phyloP scores from a whole-genome alignment of 2,888 invertebrate species.

The Parthenolecanium corni region DNA sequence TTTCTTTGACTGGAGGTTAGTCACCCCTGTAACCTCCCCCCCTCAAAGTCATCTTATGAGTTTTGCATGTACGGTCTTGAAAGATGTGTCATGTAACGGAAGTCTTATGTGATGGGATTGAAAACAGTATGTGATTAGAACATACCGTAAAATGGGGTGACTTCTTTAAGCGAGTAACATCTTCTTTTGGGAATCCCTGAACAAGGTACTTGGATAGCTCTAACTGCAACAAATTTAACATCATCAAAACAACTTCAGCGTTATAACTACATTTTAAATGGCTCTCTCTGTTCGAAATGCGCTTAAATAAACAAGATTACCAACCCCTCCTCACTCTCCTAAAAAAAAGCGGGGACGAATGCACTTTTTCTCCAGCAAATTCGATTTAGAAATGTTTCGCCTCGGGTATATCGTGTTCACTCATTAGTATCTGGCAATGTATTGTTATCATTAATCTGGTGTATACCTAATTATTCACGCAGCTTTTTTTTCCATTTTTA shows the following conservation, averaged over 20 bases:
- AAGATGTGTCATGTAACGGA: no score
- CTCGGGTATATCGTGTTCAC: constrained; percentile 26
- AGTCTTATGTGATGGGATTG: no score
- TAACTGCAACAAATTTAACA: constrained; percentile 27
- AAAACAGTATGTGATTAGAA: no score
- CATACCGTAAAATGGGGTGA: no score
- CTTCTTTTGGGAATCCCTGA: constrained; percentile 18
- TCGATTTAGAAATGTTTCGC: constrained; percentile 26
- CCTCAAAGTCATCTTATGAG: no score
- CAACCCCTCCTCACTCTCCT: background rate
- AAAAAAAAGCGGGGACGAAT: background rate
- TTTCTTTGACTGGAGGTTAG: no score
- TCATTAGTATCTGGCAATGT: constrained; percentile 6
- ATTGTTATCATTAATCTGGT: background rate
- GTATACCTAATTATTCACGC: constrained; percentile 2
- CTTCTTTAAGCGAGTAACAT: no score
- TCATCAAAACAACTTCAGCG: constrained; percentile 27
- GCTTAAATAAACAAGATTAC: constrained; percentile 27
- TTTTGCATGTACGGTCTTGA: no score
- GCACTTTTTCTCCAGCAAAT: constrained; percentile 4
- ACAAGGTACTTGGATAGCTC: background rate
- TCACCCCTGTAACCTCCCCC: no score
- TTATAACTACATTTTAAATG: constrained; percentile 25
- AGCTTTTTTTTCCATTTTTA: background rate
- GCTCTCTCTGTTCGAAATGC: constrained; percentile 12